A percentile compares a stretch with the other conserved stretches of the same genome.
These are phyloP conservation scores for Ptychobarbus kaznakovi DNA, from an alignment of 2,797 vertebrate genomes.

Conservation along the genomic window DNA sequence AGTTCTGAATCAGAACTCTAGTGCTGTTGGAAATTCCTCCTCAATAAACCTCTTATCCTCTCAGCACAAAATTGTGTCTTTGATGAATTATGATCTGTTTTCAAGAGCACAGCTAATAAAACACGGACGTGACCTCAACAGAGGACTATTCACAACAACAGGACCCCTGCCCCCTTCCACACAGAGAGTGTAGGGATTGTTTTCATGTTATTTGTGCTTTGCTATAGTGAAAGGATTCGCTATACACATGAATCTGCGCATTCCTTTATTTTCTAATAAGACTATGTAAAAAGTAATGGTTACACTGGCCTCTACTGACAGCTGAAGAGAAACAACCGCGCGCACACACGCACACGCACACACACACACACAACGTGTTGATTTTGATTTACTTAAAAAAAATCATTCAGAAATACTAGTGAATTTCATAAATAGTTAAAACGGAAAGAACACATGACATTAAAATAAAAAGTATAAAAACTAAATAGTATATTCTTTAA, in stretches of 20 bases:
- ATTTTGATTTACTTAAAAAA: background rate
- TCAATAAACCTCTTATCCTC: conserved; percentile 59
- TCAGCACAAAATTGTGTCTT: conserved; percentile 43
- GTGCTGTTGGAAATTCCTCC: conserved; percentile 73
- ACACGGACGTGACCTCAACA: conserved; percentile 48
- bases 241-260: background rate
- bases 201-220: background rate
- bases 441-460: background rate
- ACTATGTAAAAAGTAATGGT: background rate
- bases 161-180: conserved; percentile 45
- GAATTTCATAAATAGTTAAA: background rate
- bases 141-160: conserved; percentile 35
- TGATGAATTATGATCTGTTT: conserved; percentile 65
- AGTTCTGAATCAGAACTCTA: conserved; percentile 55
- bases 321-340: conserved; percentile 4
- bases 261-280: background rate
- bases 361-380: too few species aligned
- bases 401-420: background rate
- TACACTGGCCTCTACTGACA: conserved; percentile 37
- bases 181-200: background rate
- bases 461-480: background rate
- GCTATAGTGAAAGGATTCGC: background rate
- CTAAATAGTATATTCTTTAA: background rate
- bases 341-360: background rate
- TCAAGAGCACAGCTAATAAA: conserved; percentile 45